These are phyloP conservation scores for Lepisosteus oculatus DNA, from an alignment of 2,113 vertebrate species.

Conservation along the genomic window DNA sequence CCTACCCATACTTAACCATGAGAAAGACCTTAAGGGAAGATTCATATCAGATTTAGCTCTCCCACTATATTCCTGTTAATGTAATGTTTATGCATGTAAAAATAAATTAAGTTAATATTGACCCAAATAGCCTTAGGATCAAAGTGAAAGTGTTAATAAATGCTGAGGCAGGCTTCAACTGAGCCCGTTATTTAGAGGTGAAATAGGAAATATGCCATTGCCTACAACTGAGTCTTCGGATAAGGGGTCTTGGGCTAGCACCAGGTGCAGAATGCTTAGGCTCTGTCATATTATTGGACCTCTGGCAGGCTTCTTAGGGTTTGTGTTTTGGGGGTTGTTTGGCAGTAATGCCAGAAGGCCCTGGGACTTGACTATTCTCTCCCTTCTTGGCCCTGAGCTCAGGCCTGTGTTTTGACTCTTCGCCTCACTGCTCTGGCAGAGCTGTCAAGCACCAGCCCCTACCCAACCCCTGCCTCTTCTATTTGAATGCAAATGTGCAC, in stretches of 20 bases:
- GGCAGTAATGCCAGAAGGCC: not conserved
- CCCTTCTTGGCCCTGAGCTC: constrained; percentile 3
- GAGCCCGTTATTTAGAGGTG: constrained; percentile 41
- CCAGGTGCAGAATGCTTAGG: constrained; percentile 37
- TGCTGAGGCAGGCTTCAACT: constrained; percentile 29
- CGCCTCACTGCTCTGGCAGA: constrained; percentile 6
- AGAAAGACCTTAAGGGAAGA: too few relatives aligned
- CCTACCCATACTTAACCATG: too few relatives aligned
- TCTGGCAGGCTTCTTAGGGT: constrained; percentile 26
- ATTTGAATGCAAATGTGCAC: too few relatives aligned
- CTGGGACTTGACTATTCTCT: not conserved
- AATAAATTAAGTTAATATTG: too few relatives aligned
- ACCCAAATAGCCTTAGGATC: too few relatives aligned
- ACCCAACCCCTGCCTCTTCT: too few relatives aligned
- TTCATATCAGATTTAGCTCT: too few relatives aligned
- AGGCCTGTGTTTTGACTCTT: constrained; percentile 29
- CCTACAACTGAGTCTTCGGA: constrained; percentile 18
- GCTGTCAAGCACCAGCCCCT: constrained; percentile 16
- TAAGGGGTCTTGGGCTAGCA: constrained; percentile 14
- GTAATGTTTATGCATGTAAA: too few relatives aligned
- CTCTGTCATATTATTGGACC: constrained; percentile 28
- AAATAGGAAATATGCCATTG: constrained; percentile 16
- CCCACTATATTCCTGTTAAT: too few relatives aligned
- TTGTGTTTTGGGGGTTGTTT: constrained; percentile 27
- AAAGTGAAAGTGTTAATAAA: constrained; percentile 28